phyloP scores from a whole-genome alignment of 2,797 vertebrate genomes.

The Tympanoctomys barrerae region DNA sequence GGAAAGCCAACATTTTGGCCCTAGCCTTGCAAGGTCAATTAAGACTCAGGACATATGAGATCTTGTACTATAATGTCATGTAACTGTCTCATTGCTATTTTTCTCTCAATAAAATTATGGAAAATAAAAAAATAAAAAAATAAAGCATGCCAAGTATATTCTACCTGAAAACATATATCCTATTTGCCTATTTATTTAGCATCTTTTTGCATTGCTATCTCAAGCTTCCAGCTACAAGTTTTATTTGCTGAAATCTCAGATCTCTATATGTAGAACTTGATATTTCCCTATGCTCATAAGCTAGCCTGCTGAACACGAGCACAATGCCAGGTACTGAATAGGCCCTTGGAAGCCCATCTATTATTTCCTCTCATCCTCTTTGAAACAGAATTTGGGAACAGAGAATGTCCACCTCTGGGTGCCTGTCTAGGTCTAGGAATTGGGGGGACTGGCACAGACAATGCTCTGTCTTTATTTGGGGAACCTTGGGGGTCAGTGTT shows the following conservation, averaged over 20 bases:
- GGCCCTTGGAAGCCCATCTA: not conserved
- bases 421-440: slow-evolving; percentile 4
- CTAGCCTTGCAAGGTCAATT: too few species aligned
- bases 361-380: not conserved
- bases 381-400: not conserved
- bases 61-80: too few species aligned
- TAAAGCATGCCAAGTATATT: not conserved
- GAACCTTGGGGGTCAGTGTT: not conserved
- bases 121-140: not conserved
- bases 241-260: not conserved
- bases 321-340: not conserved
- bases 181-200: not conserved
- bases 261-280: not conserved
- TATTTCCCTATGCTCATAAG: not conserved
- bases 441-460: not conserved
- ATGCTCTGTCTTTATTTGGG: not conserved
- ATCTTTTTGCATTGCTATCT: not conserved
- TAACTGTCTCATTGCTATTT: too few species aligned
- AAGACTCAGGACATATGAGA: too few species aligned
- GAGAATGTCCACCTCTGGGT: not conserved
- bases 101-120: too few species aligned
- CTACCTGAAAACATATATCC: not conserved
- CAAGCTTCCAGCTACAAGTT: not conserved
- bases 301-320: not conserved
- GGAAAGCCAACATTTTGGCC: too few species aligned